These are phyloP conservation scores for Philotrypesis tridentata DNA, from an alignment of 1,140 invertebrate genomes.

Conservation along the genomic window DNA sequence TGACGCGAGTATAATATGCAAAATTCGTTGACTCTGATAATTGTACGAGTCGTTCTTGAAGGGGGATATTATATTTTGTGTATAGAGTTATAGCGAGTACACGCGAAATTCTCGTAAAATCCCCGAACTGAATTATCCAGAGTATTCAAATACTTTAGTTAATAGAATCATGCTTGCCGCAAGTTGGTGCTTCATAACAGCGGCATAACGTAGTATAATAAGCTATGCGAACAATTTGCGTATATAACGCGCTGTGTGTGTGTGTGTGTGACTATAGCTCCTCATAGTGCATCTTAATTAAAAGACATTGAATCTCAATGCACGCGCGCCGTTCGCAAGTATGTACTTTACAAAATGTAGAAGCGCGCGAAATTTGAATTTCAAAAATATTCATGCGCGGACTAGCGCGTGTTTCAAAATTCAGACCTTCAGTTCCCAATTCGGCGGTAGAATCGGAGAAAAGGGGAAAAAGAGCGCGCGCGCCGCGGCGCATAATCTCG, in stretches of 20 bases:
- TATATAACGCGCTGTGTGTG: neutral
- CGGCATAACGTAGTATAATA: constrained; percentile 2
- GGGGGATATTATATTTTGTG: neutral
- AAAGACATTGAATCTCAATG: neutral
- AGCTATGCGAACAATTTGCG: constrained; percentile 32
- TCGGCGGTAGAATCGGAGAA: too few species aligned
- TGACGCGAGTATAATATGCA: too few species aligned
- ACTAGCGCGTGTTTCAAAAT: too few species aligned
- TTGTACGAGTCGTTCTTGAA: too few species aligned
- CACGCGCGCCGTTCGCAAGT: neutral
- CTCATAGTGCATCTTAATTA: neutral
- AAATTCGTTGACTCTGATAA: too few species aligned
- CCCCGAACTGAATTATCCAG: neutral
- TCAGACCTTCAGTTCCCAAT: too few species aligned
- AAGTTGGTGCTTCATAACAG: neutral
- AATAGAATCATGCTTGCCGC: constrained; percentile 24
- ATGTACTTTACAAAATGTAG: neutral
- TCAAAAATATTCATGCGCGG: too few species aligned
- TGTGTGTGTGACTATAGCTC: too few species aligned
- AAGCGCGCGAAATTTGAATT: too few species aligned
- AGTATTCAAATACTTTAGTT: constrained; percentile 4
- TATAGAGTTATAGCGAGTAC: neutral
- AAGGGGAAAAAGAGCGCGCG: too few species aligned
- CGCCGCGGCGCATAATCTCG: too few species aligned
- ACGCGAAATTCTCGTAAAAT: neutral